A percentile compares a stretch with the other conserved stretches of the same genome.
phyloP scores from a whole-genome alignment of 2,888 invertebrate species.

The Apotomis betuletana region DNA sequence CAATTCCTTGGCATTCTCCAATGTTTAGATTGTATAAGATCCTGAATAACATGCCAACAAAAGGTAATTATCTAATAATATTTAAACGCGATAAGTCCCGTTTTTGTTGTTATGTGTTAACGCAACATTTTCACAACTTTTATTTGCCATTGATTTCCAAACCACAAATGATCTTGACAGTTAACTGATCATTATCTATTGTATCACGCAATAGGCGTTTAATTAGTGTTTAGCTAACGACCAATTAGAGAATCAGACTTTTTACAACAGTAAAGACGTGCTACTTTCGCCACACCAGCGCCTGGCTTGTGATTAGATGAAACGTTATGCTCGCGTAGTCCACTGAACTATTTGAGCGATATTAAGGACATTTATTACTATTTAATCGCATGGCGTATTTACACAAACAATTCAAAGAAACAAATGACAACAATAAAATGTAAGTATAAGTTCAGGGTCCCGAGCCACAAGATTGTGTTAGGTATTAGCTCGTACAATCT shows the following conservation, averaged over 20 bases:
- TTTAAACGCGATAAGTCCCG: no score
- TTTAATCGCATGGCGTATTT: no score
- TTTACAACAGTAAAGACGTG: slow-evolving; percentile 30
- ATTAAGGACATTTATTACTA: no score
- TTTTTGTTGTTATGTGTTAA: background rate
- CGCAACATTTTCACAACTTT: background rate
- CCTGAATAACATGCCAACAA: no score
- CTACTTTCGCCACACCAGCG: slow-evolving; percentile 24
- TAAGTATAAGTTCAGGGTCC: no score
- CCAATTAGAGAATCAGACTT: slow-evolving; percentile 33
- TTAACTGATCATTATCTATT: slow-evolving; percentile 7
- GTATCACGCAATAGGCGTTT: slow-evolving; percentile 31
- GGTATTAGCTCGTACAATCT: no score
- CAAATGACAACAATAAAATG: no score
- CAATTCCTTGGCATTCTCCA: no score
- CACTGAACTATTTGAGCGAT: background rate
- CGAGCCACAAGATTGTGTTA: no score
- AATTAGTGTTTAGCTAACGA: slow-evolving; percentile 27
- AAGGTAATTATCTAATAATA: no score
- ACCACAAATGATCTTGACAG: slow-evolving; percentile 22
- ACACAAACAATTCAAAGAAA: no score
- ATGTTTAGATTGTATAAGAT: no score
- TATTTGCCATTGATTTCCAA: slow-evolving; percentile 8
- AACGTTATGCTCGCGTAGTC: background rate
- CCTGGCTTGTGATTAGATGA: slow-evolving; percentile 13